These are phyloP conservation scores for Trissolcus brochymenae DNA, from an alignment of 2,888 invertebrate genomes.

Conservation along the genomic window DNA sequence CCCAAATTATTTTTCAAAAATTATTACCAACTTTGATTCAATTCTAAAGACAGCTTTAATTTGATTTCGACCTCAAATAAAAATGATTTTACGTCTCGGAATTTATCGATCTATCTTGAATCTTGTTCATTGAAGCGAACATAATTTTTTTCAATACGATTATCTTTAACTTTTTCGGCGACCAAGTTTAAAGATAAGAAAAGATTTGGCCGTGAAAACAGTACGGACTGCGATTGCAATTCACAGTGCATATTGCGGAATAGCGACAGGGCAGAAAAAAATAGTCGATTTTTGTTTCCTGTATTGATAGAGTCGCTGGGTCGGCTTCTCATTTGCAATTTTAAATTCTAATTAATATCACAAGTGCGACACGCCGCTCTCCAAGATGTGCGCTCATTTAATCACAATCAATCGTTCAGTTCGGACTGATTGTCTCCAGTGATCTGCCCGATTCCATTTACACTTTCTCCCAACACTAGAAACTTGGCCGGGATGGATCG, in stretches of 20 bases:
- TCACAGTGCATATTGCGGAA: conserved; percentile 41
- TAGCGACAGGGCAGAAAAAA: conserved; percentile 35
- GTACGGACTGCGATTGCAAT: conserved; percentile 30
- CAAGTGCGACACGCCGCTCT: conserved; percentile 29
- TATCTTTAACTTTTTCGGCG: not conserved
- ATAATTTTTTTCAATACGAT: too few species aligned
- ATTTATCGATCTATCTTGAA: too few species aligned
- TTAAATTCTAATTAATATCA: conserved; percentile 52
- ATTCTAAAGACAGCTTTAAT: too few species aligned
- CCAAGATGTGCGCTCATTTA: conserved; percentile 47
- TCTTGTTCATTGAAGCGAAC: too few species aligned
- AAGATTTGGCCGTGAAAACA: conserved; percentile 39
- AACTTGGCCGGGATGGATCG: conserved; percentile 13
- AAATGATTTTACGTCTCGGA: too few species aligned
- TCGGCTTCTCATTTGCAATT: conserved; percentile 54
- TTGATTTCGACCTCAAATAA: too few species aligned
- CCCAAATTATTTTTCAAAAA: too few species aligned
- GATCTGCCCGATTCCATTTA: not conserved
- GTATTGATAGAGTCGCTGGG: conserved; percentile 46
- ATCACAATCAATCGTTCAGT: conserved; percentile 34
- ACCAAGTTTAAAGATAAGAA: conserved; percentile 22
- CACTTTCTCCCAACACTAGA: too few species aligned
- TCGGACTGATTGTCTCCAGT: conserved; percentile 27
- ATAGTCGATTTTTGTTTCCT: conserved; percentile 51
- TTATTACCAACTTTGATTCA: too few species aligned